These are phyloP conservation scores for Salpingus planirostris DNA, from an alignment of 2,888 invertebrate genomes.

Conservation along the genomic window DNA sequence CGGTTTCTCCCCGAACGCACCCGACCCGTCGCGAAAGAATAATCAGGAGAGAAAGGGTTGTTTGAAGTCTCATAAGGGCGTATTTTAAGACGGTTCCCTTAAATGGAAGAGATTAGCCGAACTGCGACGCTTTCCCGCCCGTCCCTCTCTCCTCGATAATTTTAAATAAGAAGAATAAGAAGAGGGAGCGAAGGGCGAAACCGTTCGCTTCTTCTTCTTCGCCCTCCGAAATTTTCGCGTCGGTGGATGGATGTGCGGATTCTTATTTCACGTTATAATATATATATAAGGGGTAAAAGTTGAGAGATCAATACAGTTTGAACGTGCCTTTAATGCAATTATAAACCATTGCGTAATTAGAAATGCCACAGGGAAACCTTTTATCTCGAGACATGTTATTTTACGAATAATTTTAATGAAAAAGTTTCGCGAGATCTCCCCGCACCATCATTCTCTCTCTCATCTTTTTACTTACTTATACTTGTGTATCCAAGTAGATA, in stretches of 20 bases:
- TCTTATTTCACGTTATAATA: slow-evolving; percentile 32
- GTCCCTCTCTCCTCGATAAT: too few species aligned
- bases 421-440: slow-evolving; percentile 23
- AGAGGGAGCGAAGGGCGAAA: too few species aligned
- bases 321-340: slow-evolving; percentile 37
- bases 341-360: slow-evolving; percentile 38
- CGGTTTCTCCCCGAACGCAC: not conserved
- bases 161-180: too few species aligned
- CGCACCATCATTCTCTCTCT: too few species aligned
- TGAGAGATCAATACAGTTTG: slow-evolving; percentile 36
- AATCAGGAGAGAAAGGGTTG: slow-evolving; percentile 28
- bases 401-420: slow-evolving; percentile 33
- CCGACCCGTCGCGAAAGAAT: slow-evolving; percentile 17
- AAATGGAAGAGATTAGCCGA: slow-evolving; percentile 34
- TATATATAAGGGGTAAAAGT: slow-evolving; percentile 26
- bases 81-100: slow-evolving; percentile 27
- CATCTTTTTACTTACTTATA: too few species aligned
- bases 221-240: too few species aligned
- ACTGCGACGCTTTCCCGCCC: not conserved
- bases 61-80: slow-evolving; percentile 23
- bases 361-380: slow-evolving; percentile 34
- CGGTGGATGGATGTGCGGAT: slow-evolving; percentile 19
- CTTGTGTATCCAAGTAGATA: too few species aligned
- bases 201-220: too few species aligned
- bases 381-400: slow-evolving; percentile 35